phyloP scores from a whole-genome alignment of 2,797 vertebrate species.

The Molothrus ater region DNA sequence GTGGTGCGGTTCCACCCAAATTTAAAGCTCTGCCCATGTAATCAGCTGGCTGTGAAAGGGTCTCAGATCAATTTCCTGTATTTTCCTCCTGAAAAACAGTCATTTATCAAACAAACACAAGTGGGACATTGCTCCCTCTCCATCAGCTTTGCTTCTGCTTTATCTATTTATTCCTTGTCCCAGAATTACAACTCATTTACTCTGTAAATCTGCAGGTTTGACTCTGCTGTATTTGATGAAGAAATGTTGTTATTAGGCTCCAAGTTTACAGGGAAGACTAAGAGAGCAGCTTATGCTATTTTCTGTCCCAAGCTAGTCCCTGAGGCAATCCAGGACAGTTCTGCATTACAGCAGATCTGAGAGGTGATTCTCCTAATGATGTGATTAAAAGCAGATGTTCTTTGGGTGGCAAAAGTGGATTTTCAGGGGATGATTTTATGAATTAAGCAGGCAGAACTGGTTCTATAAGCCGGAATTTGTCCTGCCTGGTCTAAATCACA shows the following conservation, averaged over 20 bases:
- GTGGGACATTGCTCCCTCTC: not conserved
- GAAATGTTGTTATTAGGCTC: not conserved
- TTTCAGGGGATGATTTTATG: not conserved
- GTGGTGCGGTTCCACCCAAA: not conserved
- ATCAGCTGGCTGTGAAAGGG: not conserved
- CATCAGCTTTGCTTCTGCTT: not conserved
- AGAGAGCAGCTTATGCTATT: not conserved
- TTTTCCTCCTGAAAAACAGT: not conserved
- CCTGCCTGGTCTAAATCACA: not conserved
- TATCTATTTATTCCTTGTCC: not conserved
- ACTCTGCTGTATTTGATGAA: not conserved
- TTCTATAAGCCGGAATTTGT: not conserved
- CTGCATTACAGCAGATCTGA: not conserved
- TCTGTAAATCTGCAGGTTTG: not conserved
- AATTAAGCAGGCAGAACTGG: not conserved
- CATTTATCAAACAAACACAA: not conserved
- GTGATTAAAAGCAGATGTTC: slow-evolving; percentile 1
- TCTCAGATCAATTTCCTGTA: not conserved
- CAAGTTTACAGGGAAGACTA: not conserved
- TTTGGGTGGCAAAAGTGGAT: not conserved
- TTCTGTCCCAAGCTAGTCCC: not conserved
- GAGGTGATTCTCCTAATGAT: not conserved
- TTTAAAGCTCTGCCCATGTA: not conserved
- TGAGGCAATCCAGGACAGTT: not conserved
- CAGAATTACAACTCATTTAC: not conserved